Evolutionary conservation across 2,888 invertebrate genomes (phyloP).

Genomic region (Dendrolimus houi): DNA sequence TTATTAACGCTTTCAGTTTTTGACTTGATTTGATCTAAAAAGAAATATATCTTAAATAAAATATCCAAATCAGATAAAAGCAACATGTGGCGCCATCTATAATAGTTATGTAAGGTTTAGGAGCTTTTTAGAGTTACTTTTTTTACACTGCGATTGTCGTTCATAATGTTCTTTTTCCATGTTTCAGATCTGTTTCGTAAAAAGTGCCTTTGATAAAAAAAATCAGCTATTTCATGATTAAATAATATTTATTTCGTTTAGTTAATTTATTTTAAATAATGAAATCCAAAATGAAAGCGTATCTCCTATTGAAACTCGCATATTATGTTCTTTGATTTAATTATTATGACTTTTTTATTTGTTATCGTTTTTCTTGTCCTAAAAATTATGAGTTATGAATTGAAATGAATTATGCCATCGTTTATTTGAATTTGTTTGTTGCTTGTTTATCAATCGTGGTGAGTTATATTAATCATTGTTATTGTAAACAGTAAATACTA

Average conservation of each 20-base stretch:
- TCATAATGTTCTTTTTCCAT: no score
- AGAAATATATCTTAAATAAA: no score
- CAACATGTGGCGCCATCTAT: no score
- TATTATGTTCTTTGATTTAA: background rate
- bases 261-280: background rate
- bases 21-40: no score
- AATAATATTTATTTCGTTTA: background rate
- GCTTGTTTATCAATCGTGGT: background rate
- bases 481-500: background rate
- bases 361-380: background rate
- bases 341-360: background rate
- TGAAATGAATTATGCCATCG: conserved; percentile 6
- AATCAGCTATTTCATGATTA: no score
- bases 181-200: conserved; percentile 21
- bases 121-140: no score
- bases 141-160: no score
- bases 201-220: conserved; percentile 13
- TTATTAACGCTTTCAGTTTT: no score
- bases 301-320: background rate
- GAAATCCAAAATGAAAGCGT: background rate
- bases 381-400: no score
- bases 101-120: no score
- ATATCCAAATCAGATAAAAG: no score
- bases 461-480: background rate
- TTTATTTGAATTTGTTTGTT: conserved; percentile 8